Conservation (phyloP, 2,113 vertebrate genomes). For the Chiloscyllium plagiosum region DNA sequence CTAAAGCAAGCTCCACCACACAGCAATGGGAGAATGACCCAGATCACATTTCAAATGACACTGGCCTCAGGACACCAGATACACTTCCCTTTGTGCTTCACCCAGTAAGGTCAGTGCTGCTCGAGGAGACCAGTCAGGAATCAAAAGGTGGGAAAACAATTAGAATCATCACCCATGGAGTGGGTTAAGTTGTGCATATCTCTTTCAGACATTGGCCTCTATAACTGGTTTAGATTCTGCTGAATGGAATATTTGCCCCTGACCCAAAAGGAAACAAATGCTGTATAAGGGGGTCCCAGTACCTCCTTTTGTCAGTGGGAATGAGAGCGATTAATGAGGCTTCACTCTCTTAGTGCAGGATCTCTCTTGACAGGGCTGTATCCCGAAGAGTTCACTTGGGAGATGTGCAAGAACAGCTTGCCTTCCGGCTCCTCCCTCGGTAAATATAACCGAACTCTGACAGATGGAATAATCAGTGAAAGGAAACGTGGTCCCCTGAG, state of each 20-base stretch:
- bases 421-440: neutral
- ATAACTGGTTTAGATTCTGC: neutral
- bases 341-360: neutral
- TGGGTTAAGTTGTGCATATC: no score
- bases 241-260: neutral
- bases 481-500: neutral
- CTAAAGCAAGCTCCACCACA: no score
- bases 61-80: no score
- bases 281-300: neutral
- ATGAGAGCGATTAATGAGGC: neutral
- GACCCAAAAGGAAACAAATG: neutral
- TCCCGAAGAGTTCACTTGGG: neutral
- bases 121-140: neutral
- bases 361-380: neutral
- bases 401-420: neutral
- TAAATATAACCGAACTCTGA: neutral
- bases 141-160: neutral
- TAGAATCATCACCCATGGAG: neutral
- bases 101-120: neutral
- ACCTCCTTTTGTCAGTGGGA: neutral
- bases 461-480: neutral
- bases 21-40: no score
- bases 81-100: no score
- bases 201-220: neutral
- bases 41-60: no score